Conservation (phyloP, 2,113 vertebrate genomes). For the Mirza zaza region DNA sequence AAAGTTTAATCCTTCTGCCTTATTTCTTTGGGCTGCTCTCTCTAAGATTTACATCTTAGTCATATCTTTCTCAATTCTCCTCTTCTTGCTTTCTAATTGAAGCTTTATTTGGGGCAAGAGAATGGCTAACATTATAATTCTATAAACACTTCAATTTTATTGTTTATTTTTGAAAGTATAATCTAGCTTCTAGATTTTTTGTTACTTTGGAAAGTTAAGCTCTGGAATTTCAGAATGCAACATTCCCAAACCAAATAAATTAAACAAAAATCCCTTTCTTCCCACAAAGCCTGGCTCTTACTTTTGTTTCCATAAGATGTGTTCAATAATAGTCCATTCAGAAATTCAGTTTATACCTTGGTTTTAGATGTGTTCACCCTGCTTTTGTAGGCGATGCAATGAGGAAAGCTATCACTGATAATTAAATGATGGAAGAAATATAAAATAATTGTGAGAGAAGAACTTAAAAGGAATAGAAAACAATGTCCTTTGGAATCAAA, state of each 20-base stretch:
- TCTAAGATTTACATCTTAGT: background rate
- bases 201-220: conserved; percentile 36
- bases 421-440: background rate
- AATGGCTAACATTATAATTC: conserved; percentile 33
- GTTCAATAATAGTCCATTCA: conserved; percentile 9
- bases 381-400: background rate
- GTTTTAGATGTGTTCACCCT: background rate
- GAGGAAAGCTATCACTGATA: background rate
- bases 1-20: background rate
- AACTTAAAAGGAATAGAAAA: background rate
- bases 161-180: conserved; percentile 54
- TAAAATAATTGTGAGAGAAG: background rate
- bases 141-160: conserved; percentile 37
- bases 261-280: conserved; percentile 22
- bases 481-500: background rate
- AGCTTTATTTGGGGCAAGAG: background rate
- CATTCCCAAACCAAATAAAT: conserved; percentile 44
- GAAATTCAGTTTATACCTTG: background rate
- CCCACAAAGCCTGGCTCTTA: background rate
- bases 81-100: background rate
- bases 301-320: background rate
- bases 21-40: background rate
- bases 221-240: conserved; percentile 41
- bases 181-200: background rate
- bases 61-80: background rate